These are phyloP conservation scores for Zeus faber DNA, from an alignment of 2,113 vertebrate genomes.

Conservation along the genomic window DNA sequence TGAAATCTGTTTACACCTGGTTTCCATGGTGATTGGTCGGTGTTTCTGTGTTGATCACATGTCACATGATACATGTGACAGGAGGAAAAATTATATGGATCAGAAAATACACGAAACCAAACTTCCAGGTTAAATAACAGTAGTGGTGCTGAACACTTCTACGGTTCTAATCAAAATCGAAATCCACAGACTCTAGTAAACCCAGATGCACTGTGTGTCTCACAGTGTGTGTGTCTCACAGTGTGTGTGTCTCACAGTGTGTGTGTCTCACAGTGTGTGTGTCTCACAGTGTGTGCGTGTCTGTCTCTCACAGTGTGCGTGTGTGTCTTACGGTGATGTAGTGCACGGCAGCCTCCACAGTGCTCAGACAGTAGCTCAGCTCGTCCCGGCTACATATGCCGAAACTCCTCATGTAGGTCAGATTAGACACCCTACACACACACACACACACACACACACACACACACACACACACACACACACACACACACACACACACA, in stretches of 20 bases:
- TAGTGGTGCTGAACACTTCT: too few species aligned
- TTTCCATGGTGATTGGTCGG: too few species aligned
- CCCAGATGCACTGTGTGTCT: neutral
- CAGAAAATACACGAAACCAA: too few species aligned
- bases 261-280: constrained; percentile 14
- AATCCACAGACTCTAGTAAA: too few species aligned
- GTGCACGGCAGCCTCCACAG: constrained; percentile 88
- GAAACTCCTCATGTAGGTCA: constrained; percentile 97
- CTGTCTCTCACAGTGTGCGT: constrained; percentile 55
- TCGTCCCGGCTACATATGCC: constrained; percentile 91
- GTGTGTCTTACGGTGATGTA: constrained; percentile 84
- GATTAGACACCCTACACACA: constrained; percentile 89
- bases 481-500: neutral
- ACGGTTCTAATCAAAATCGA: too few species aligned
- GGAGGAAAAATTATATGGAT: too few species aligned
- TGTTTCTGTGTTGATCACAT: too few species aligned
- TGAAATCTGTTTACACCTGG: too few species aligned
- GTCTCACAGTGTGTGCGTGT: constrained; percentile 90
- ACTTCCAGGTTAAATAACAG: too few species aligned
- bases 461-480: constrained; percentile 4
- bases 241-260: neutral
- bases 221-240: neutral
- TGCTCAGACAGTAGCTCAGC: constrained; percentile 93
- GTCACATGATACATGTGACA: too few species aligned
- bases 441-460: neutral